phyloP scores from a whole-genome alignment of 2,888 invertebrate species.

The Taphrorychus bicolor region DNA sequence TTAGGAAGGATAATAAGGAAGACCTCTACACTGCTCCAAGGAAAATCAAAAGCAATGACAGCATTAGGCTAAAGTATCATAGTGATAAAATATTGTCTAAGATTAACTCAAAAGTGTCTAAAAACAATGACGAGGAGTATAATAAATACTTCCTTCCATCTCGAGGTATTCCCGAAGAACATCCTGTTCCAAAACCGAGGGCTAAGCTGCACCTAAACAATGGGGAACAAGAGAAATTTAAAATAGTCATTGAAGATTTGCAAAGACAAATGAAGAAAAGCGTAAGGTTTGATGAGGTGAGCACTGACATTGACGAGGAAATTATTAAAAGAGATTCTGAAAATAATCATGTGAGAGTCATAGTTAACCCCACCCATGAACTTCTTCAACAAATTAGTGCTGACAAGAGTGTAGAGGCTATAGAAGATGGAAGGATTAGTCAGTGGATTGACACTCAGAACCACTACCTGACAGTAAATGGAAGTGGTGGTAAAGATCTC shows the following conservation, averaged over 20 bases:
- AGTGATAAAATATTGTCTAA: slow-evolving; percentile 56
- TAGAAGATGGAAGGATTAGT: slow-evolving; percentile 45
- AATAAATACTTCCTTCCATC: slow-evolving; percentile 51
- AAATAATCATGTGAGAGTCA: slow-evolving; percentile 34
- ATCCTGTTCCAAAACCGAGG: slow-evolving; percentile 53
- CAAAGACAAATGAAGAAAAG: slow-evolving; percentile 56
- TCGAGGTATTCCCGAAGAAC: slow-evolving; percentile 37
- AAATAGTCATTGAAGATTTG: slow-evolving; percentile 51
- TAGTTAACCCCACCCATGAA: slow-evolving; percentile 41
- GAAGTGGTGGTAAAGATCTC: slow-evolving; percentile 37
- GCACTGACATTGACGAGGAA: slow-evolving; percentile 48
- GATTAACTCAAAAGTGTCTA: slow-evolving; percentile 53
- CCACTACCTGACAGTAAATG: slow-evolving; percentile 47
- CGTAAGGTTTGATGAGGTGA: slow-evolving; percentile 55
- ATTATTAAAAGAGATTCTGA: slow-evolving; percentile 29
- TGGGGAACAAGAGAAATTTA: slow-evolving; percentile 45
- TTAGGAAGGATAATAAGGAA: slow-evolving; percentile 48
- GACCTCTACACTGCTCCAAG: slow-evolving; percentile 47
- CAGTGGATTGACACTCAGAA: slow-evolving; percentile 58
- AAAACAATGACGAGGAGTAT: slow-evolving; percentile 47
- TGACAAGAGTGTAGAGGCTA: slow-evolving; percentile 40
- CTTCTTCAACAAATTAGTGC: slow-evolving; percentile 39
- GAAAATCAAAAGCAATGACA: slow-evolving; percentile 46
- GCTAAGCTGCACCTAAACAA: slow-evolving; percentile 47
- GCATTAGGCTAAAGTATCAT: slow-evolving; percentile 55